These are phyloP conservation scores for Amphipyra tragopoginis DNA, from an alignment of 2,888 invertebrate species.

Conservation along the genomic window DNA sequence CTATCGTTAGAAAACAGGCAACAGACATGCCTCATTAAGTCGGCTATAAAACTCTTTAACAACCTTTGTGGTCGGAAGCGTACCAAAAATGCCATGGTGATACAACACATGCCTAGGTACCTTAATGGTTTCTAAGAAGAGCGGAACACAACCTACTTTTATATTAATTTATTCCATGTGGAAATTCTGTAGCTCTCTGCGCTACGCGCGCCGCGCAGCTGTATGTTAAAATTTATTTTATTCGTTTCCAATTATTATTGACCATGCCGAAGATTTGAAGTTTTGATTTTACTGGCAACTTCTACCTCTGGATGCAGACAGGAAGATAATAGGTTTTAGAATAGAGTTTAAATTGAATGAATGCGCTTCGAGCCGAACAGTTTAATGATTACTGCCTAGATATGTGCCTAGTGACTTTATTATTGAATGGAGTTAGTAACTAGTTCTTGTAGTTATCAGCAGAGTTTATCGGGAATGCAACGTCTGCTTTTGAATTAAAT, in stretches of 20 bases:
- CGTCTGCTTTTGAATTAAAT: no score
- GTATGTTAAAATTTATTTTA: neutral
- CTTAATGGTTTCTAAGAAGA: neutral
- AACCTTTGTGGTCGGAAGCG: no score
- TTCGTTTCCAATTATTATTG: no score
- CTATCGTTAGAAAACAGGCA: no score
- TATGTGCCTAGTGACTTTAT: neutral
- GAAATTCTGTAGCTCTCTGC: neutral
- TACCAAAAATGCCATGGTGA: neutral
- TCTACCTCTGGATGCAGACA: no score
- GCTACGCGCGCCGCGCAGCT: neutral
- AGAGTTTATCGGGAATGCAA: no score
- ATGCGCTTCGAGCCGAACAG: slow-evolving; percentile 3
- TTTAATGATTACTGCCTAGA: neutral
- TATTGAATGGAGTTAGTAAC: slow-evolving; percentile 8
- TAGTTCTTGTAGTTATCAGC: neutral
- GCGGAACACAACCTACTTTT: neutral
- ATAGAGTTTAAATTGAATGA: slow-evolving; percentile 17
- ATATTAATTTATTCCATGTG: slow-evolving; percentile 8
- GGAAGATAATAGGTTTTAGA: neutral
- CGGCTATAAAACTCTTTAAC: no score
- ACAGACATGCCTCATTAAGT: no score
- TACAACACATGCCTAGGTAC: neutral
- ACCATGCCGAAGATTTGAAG: no score
- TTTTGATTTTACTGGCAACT: no score